Percentiles rank a stretch among this genome's conserved stretches.
Evolutionary conservation across 1,140 invertebrate species (phyloP).

Genomic region (Brachionus paranguensis): DNA sequence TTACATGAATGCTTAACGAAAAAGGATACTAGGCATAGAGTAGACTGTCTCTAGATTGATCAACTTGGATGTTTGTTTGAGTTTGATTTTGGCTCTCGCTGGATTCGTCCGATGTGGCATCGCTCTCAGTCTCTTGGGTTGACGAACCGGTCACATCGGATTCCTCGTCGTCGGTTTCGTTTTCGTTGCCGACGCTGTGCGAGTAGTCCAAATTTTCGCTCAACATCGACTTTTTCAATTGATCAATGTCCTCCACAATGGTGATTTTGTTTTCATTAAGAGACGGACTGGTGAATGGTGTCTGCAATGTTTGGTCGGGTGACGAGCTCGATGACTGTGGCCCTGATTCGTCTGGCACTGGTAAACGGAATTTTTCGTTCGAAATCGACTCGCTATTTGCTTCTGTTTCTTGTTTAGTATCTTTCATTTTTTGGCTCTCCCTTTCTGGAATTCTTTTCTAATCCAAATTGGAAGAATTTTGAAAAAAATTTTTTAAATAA

Average conservation of each 20-base stretch:
- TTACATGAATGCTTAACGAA: background rate
- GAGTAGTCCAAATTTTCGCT: background rate
- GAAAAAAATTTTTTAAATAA: slow-evolving; percentile 14
- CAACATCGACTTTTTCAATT: background rate
- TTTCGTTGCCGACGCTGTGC: background rate
- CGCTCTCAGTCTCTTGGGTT: background rate
- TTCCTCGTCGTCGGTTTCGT: background rate
- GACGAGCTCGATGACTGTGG: background rate
- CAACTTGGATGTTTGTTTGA: background rate
- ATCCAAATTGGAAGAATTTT: slow-evolving; percentile 20
- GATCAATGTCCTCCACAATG: background rate
- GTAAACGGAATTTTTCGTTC: slow-evolving; percentile 23
- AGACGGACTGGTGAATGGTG: background rate
- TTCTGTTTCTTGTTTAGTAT: background rate
- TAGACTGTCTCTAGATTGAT: background rate
- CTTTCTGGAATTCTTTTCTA: slow-evolving; percentile 26
- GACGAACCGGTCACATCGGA: background rate
- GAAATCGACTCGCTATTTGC: background rate
- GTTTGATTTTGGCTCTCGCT: background rate
- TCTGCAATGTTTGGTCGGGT: background rate
- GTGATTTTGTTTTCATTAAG: background rate
- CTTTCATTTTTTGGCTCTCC: background rate
- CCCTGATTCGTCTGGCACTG: slow-evolving; percentile 3
- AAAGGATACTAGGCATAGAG: background rate
- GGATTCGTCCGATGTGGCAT: background rate